A percentile compares a stretch with the other conserved stretches of the same genome.
phyloP scores from a whole-genome alignment of 2,113 vertebrate genomes.

The Terrapene triunguis region DNA sequence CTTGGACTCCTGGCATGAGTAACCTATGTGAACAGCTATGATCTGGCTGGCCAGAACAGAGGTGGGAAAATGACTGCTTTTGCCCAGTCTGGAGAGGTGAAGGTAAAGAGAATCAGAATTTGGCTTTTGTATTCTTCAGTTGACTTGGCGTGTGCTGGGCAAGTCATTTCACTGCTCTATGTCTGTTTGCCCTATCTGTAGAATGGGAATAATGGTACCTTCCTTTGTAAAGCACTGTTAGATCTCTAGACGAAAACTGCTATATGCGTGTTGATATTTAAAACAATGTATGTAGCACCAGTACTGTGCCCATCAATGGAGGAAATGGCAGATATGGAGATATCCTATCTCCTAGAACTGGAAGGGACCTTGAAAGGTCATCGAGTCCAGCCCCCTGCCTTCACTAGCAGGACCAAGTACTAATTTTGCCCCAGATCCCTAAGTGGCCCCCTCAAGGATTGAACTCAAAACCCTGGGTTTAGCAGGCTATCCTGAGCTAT shows the following conservation, averaged over 20 bases:
- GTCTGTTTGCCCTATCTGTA: neutral
- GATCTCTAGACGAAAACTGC: neutral
- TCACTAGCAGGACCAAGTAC: too few species aligned
- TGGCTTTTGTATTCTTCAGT: neutral
- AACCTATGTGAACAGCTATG: neutral
- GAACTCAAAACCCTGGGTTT: too few species aligned
- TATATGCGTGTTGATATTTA: neutral
- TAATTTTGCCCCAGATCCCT: too few species aligned
- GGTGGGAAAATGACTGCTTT: neutral
- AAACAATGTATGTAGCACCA: neutral
- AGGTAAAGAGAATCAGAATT: rapidly evolving
- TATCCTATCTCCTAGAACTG: too few species aligned
- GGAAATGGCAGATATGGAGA: neutral
- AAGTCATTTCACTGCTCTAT: neutral
- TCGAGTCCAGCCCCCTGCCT: too few species aligned
- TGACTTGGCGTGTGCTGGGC: neutral
- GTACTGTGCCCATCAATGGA: neutral
- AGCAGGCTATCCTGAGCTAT: too few species aligned
- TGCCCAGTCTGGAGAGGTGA: rapidly evolving
- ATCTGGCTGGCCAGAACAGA: neutral
- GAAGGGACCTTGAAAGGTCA: too few species aligned
- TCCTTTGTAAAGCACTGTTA: neutral
- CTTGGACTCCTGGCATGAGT: neutral
- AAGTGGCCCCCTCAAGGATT: too few species aligned
- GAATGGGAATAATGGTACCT: neutral